A percentile compares a stretch with the other conserved stretches of the same genome.
phyloP scores from a whole-genome alignment of 2,888 invertebrate genomes.

The Hyles lineata region DNA sequence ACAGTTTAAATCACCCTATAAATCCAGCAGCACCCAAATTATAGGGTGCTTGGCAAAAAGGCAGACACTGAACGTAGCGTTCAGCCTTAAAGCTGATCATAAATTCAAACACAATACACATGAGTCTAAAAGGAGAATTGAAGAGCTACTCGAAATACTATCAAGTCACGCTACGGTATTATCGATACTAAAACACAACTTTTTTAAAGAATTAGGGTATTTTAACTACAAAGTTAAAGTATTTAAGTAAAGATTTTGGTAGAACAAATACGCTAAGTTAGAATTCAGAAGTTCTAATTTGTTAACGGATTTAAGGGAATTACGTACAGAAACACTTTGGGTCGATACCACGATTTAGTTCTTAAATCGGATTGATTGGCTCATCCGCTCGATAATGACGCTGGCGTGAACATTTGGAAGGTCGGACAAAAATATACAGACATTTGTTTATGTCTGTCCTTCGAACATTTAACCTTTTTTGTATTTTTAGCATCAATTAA shows the following conservation, averaged over 20 bases:
- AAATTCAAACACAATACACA: slow-evolving; percentile 23
- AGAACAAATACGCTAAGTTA: neutral
- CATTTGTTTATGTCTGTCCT: neutral
- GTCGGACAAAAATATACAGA: neutral
- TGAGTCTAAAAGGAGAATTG: slow-evolving; percentile 29
- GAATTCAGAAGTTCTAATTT: neutral
- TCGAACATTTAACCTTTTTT: too few species aligned
- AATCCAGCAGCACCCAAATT: slow-evolving; percentile 2
- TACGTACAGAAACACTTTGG: slow-evolving; percentile 15
- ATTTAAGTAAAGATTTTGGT: neutral
- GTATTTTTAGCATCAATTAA: too few species aligned
- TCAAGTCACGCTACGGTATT: slow-evolving; percentile 46
- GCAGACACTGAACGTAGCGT: slow-evolving; percentile 10
- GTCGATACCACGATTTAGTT: slow-evolving; percentile 17
- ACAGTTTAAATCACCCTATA: slow-evolving; percentile 7
- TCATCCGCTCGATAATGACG: neutral
- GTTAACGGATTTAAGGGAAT: slow-evolving; percentile 10
- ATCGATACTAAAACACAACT: neutral
- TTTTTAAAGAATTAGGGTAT: neutral
- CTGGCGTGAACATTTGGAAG: neutral
- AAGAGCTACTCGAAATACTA: slow-evolving; percentile 49
- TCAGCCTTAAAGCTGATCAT: slow-evolving; percentile 13
- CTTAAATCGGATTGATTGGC: slow-evolving; percentile 21
- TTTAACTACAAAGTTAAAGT: neutral
- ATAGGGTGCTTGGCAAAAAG: slow-evolving; percentile 35